Evolutionary conservation across 2,888 invertebrate species (phyloP).

Genomic region (Orchestes rusci): DNA sequence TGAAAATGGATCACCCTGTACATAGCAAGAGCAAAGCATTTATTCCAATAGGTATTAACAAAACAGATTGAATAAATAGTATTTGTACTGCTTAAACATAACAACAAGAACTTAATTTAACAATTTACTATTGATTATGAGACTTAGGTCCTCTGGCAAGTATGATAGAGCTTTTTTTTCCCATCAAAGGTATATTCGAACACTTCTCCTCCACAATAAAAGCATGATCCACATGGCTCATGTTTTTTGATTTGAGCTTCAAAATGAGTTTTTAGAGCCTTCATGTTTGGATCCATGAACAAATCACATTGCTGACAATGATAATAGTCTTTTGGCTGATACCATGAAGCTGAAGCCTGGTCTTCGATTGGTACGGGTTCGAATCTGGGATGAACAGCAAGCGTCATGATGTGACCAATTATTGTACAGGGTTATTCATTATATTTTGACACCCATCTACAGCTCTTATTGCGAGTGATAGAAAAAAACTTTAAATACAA

Average conservation of each 20-base stretch:
- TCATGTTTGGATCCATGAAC: constrained; percentile 36
- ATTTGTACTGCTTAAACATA: constrained; percentile 4
- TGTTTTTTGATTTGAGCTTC: constrained; percentile 34
- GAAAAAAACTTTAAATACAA: no score
- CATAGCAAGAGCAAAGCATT: no score
- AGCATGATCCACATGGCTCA: constrained; percentile 34
- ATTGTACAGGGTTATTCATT: no score
- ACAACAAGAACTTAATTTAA: background rate
- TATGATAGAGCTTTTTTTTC: constrained; percentile 34
- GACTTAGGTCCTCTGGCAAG: constrained; percentile 29
- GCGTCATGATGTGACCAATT: no score
- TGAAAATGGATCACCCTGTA: no score
- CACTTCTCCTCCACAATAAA: constrained; percentile 38
- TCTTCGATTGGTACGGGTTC: constrained; percentile 29
- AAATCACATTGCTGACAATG: constrained; percentile 36
- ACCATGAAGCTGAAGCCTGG: constrained; percentile 32
- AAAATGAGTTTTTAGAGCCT: constrained; percentile 37
- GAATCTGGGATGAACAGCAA: constrained; percentile 40
- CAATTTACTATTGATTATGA: no score
- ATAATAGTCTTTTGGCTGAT: constrained; percentile 36
- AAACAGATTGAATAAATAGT: no score
- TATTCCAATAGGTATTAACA: no score
- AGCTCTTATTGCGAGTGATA: no score
- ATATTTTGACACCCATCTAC: no score
- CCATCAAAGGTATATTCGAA: constrained; percentile 36